These are phyloP conservation scores for Buathra laborator DNA, from an alignment of 2,888 invertebrate species.

Conservation along the genomic window DNA sequence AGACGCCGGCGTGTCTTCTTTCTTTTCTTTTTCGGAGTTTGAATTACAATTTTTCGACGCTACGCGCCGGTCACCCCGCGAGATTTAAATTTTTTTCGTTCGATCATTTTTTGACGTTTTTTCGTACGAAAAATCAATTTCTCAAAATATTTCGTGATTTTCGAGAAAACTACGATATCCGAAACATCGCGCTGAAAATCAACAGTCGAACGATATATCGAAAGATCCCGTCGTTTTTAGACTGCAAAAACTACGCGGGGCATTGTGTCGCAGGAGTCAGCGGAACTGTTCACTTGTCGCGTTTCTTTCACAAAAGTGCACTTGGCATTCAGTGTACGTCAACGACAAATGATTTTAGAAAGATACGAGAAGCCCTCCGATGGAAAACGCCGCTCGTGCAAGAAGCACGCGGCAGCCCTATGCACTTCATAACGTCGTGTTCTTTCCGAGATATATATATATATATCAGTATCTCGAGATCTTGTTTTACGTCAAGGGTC, in stretches of 20 bases:
- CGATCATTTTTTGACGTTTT: not conserved
- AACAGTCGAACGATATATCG: not conserved
- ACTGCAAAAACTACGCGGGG: slow-evolving; percentile 20
- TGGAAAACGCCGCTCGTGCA: slow-evolving; percentile 43
- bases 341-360: slow-evolving; percentile 48
- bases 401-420: slow-evolving; percentile 2
- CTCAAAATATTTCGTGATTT: not conserved
- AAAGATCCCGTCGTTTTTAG: not conserved
- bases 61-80: slow-evolving; percentile 26
- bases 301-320: slow-evolving; percentile 42
- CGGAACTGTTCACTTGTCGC: slow-evolving; percentile 32
- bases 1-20: slow-evolving; percentile 8
- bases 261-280: slow-evolving; percentile 20
- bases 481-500: slow-evolving; percentile 63
- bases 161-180: no score
- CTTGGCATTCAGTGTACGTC: slow-evolving; percentile 57
- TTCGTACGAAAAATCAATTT: slow-evolving; percentile 24
- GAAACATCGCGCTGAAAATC: not conserved
- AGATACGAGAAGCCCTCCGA: slow-evolving; percentile 53
- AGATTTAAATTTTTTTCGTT: slow-evolving; percentile 13
- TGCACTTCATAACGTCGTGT: slow-evolving; percentile 22
- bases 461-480: slow-evolving; percentile 47
- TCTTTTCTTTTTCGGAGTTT: not conserved
- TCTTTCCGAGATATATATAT: slow-evolving; percentile 7
- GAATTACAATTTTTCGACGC: slow-evolving; percentile 59